Evolutionary conservation across 2,113 vertebrate species (phyloP).

Genomic region (Nothocercus julius): DNA sequence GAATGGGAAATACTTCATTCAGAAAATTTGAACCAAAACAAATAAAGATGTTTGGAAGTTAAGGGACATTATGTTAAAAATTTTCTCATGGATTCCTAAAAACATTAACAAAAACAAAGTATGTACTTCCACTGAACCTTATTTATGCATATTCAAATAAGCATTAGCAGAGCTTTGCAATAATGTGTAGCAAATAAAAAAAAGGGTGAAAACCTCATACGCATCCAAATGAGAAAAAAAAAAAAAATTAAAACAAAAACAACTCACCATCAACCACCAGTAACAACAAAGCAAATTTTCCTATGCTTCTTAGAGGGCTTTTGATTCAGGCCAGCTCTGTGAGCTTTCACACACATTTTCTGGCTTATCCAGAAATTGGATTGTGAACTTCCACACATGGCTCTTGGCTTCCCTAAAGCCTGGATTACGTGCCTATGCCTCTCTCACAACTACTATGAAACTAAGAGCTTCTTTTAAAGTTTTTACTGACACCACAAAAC

Average conservation of each 20-base stretch:
- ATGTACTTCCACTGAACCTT: neutral
- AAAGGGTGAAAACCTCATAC: neutral
- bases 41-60: neutral
- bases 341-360: no score
- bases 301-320: no score
- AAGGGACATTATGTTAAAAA: neutral
- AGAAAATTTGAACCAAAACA: neutral
- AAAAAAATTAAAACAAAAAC: no score
- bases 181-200: neutral
- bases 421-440: neutral
- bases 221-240: neutral
- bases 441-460: neutral
- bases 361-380: no score
- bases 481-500: neutral
- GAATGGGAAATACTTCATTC: neutral
- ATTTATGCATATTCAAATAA: neutral
- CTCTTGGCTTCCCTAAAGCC: neutral
- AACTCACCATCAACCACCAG: no score
- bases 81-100: neutral
- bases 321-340: no score
- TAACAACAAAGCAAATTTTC: no score
- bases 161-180: neutral
- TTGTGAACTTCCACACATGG: no score
- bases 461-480: neutral
- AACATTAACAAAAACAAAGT: neutral